Percentiles rank a stretch among this genome's conserved stretches.
Conservation (phyloP, 2,888 invertebrate genomes). For the Mythimna lalbum region DNA sequence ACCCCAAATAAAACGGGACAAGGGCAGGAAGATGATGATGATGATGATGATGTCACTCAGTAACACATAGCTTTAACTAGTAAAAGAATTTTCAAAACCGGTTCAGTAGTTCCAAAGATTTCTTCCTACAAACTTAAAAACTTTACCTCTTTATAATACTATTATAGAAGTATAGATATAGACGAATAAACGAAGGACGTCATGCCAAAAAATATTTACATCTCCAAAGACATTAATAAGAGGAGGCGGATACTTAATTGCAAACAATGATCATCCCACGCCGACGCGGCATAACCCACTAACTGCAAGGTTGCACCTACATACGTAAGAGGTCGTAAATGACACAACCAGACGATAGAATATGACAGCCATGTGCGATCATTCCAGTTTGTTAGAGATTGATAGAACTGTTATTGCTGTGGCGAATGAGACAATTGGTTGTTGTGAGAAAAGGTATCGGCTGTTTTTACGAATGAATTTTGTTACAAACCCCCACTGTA, state of each 20-base stretch:
- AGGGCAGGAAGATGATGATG: no score
- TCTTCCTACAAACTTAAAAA: no score
- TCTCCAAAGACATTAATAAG: constrained; percentile 39
- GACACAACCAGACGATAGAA: constrained; percentile 53
- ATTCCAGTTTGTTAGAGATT: constrained; percentile 23
- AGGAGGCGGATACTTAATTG: constrained; percentile 47
- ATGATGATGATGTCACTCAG: no score
- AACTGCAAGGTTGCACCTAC: constrained; percentile 55
- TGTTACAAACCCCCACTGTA: not conserved
- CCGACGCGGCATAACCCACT: constrained; percentile 38
- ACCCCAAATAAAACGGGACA: no score
- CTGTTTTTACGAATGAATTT: not conserved
- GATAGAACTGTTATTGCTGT: constrained; percentile 24
- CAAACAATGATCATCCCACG: constrained; percentile 64
- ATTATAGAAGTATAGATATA: no score
- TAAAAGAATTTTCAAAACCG: no score
- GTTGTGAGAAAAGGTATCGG: not conserved
- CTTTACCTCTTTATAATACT: no score
- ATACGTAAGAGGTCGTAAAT: constrained; percentile 54
- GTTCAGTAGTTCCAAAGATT: no score
- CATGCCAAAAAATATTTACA: constrained; percentile 34
- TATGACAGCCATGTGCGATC: constrained; percentile 13
- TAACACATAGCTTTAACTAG: no score
- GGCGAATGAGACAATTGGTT: not conserved
- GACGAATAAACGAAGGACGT: constrained; percentile 36